A percentile compares a stretch with the other conserved stretches of the same genome.
Conservation (phyloP, 2,797 vertebrate genomes). For the Siniperca scherzeri region DNA sequence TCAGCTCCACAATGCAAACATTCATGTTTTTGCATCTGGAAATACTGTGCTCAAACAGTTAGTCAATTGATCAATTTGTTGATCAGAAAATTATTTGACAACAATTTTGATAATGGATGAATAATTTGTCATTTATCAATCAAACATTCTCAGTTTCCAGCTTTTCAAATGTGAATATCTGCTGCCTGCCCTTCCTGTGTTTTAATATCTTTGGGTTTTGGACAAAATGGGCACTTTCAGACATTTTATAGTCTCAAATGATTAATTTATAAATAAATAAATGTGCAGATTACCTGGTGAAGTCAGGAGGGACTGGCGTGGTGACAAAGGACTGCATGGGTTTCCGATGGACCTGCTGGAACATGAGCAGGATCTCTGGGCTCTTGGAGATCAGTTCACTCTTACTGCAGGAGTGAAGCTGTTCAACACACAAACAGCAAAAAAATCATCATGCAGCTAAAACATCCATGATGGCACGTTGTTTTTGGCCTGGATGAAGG, state of each 20-base stretch:
- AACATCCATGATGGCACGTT: background rate
- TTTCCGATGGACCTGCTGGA: conserved; percentile 98
- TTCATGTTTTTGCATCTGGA: background rate
- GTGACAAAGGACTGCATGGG: conserved; percentile 99
- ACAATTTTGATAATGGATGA: background rate
- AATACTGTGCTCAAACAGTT: background rate
- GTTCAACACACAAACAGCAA: conserved; percentile 25
- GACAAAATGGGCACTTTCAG: background rate
- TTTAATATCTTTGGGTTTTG: background rate
- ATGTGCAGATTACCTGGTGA: conserved; percentile 90
- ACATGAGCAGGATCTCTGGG: conserved; percentile 99
- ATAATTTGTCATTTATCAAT: background rate
- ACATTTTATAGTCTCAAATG: background rate
- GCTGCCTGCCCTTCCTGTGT: background rate
- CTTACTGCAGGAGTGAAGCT: conserved; percentile 98
- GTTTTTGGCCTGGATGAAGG: background rate
- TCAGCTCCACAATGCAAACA: background rate
- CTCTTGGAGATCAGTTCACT: conserved; percentile 98
- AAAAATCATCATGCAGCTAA: background rate
- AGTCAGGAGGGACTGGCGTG: conserved; percentile 97
- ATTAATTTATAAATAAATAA: background rate
- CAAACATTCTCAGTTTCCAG: background rate
- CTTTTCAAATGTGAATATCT: background rate
- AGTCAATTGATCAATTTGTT: background rate
- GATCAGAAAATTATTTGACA: background rate